Evolutionary conservation across 2,888 invertebrate species (phyloP).

Genomic region (Hoplodrina ambigua): DNA sequence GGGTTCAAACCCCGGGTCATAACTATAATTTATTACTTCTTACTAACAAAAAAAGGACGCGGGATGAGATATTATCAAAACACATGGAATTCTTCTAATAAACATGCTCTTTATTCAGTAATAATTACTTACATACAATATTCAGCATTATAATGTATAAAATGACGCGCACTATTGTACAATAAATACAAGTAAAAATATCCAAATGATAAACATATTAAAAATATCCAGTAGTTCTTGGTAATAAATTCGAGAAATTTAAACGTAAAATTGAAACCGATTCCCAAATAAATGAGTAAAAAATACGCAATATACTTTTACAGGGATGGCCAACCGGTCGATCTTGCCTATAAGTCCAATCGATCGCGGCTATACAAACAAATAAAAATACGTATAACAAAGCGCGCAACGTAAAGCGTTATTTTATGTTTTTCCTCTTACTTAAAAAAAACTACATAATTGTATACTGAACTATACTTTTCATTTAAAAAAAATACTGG

Average conservation of each 20-base stretch:
- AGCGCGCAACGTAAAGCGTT: too few species aligned
- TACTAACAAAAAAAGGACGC: too few species aligned
- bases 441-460: too few species aligned
- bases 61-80: conserved; percentile 4
- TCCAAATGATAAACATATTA: conserved; percentile 15
- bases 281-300: not conserved
- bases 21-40: too few species aligned
- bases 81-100: conserved; percentile 31
- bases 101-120: conserved; percentile 49
- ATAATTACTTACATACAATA: conserved; percentile 38
- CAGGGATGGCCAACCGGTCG: too few species aligned
- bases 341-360: too few species aligned
- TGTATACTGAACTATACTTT: too few species aligned
- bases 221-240: conserved; percentile 19
- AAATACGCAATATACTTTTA: not conserved
- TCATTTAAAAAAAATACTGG: too few species aligned
- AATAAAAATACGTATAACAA: too few species aligned
- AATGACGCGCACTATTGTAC: conserved; percentile 30
- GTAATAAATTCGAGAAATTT: conserved; percentile 47
- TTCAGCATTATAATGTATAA: conserved; percentile 21
- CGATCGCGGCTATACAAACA: too few species aligned
- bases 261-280: conserved; percentile 47
- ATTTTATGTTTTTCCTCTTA: too few species aligned
- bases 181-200: conserved; percentile 45
- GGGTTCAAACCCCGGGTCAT: too few species aligned